Evolutionary conservation across 1,140 invertebrate genomes (phyloP).

Genomic region (Drosophila repleta): DNA sequence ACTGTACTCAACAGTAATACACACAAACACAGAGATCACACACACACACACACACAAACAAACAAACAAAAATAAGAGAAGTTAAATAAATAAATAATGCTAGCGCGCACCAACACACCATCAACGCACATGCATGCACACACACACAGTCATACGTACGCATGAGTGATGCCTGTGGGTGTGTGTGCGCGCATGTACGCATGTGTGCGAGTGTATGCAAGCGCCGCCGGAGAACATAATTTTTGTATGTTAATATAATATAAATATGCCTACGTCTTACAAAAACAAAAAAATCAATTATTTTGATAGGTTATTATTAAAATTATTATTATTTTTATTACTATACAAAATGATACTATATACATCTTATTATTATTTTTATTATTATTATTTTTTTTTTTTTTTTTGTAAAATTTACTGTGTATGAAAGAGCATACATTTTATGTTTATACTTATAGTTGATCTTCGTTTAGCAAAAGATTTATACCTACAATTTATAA

Average conservation of each 20-base stretch:
- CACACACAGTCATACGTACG: conserved; percentile 13
- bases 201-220: not conserved
- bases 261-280: conserved; percentile 25
- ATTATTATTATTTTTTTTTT: conserved; percentile 3
- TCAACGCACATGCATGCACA: not conserved
- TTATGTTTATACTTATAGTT: conserved; percentile 69
- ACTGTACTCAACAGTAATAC: conserved; percentile 16
- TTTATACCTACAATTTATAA: conserved; percentile 39
- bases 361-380: conserved; percentile 28
- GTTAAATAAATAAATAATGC: not conserved
- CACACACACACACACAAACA: not conserved
- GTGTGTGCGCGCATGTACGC: not conserved
- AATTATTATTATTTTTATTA: conserved; percentile 30
- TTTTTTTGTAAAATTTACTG: conserved; percentile 30
- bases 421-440: conserved; percentile 31
- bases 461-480: conserved; percentile 75
- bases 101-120: not conserved
- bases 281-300: conserved; percentile 36
- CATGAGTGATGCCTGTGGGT: not conserved
- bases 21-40: not conserved
- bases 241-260: conserved; percentile 45
- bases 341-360: conserved; percentile 12
- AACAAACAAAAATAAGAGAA: not conserved
- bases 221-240: conserved; percentile 43
- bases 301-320: conserved; percentile 42